Percentiles rank a stretch among this genome's conserved stretches.
These are phyloP conservation scores for Cotesia congregata DNA, from an alignment of 2,888 invertebrate genomes.

Conservation along the genomic window DNA sequence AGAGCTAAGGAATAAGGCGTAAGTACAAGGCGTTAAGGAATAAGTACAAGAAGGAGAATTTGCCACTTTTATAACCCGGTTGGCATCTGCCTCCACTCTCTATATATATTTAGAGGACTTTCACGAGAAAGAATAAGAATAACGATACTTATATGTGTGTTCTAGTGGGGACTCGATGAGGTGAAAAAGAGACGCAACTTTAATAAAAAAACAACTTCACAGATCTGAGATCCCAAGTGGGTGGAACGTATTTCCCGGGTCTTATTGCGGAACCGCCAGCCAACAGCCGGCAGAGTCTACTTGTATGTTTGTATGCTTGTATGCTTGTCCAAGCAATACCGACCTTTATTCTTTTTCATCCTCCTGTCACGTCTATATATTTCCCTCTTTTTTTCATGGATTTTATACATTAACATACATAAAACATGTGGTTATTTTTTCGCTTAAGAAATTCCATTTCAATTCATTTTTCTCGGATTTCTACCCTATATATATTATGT, in stretches of 20 bases:
- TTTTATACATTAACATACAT: background rate
- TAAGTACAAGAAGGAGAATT: slow-evolving; percentile 22
- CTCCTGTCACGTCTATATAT: slow-evolving; percentile 18
- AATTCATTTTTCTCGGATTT: slow-evolving; percentile 26
- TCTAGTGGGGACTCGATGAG: background rate
- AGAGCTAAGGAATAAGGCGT: too few species aligned
- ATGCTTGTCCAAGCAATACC: slow-evolving; percentile 10
- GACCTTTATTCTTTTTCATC: slow-evolving; percentile 18
- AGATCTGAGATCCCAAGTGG: slow-evolving; percentile 4
- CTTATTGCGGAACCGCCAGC: slow-evolving; percentile 28
- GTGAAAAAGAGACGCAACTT: background rate
- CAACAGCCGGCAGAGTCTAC: background rate
- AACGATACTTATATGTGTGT: background rate
- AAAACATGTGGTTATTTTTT: slow-evolving; percentile 25
- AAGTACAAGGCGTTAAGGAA: background rate
- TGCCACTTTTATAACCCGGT: slow-evolving; percentile 25
- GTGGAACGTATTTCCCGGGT: slow-evolving; percentile 35
- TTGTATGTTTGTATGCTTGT: slow-evolving; percentile 1
- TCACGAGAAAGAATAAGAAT: slow-evolving; percentile 23
- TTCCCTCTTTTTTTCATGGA: background rate
- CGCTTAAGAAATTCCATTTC: slow-evolving; percentile 33
- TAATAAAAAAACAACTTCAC: slow-evolving; percentile 20
- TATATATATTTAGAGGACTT: slow-evolving; percentile 21
- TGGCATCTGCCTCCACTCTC: slow-evolving; percentile 24
- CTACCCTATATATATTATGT: background rate